These are phyloP conservation scores for Cardiocondyla obscurior DNA, from an alignment of 1,140 invertebrate genomes.

Conservation along the genomic window DNA sequence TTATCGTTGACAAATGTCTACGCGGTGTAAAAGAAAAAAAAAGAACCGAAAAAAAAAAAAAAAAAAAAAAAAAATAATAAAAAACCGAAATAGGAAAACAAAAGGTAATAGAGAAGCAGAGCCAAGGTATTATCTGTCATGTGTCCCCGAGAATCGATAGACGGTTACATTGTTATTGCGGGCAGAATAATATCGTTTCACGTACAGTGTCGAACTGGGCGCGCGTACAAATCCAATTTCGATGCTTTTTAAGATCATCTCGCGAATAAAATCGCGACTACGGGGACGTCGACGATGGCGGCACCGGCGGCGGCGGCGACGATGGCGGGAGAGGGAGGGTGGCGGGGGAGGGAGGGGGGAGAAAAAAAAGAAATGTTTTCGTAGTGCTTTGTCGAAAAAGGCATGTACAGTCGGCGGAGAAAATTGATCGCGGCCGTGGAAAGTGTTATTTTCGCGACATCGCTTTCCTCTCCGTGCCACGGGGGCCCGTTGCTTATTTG, in stretches of 20 bases:
- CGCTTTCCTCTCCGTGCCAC: neutral
- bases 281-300: neutral
- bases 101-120: conserved; percentile 15
- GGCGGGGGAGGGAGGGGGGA: neutral
- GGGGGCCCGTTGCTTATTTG: conserved; percentile 22
- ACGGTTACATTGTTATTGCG: conserved; percentile 65
- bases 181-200: conserved; percentile 48
- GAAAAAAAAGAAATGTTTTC: conserved; percentile 39
- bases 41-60: neutral
- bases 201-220: neutral
- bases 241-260: conserved; percentile 34
- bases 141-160: conserved; percentile 65
- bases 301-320: neutral
- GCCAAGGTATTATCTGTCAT: conserved; percentile 54
- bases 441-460: conserved; percentile 34
- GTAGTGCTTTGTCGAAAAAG: conserved; percentile 36
- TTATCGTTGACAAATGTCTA: conserved; percentile 6
- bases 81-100: too few species aligned
- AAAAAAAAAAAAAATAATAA: neutral
- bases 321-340: neutral
- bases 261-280: conserved; percentile 38
- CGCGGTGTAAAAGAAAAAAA: neutral
- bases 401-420: conserved; percentile 24
- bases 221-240: conserved; percentile 19
- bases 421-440: neutral